Evolutionary conservation across 2,113 vertebrate genomes (phyloP).

Genomic region (Corythoichthys haematopterus): DNA sequence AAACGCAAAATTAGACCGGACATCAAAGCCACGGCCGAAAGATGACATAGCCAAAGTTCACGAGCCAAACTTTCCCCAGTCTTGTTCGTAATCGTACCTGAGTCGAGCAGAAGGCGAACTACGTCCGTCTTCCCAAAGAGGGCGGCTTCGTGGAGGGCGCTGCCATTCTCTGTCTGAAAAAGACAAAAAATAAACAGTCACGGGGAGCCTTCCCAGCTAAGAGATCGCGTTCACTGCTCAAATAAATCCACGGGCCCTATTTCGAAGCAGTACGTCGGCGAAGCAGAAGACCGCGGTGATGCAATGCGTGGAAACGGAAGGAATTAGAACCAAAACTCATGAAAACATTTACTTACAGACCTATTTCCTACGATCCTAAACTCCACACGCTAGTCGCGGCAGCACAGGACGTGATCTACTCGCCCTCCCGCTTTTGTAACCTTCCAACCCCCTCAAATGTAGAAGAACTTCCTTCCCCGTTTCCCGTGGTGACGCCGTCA

Average conservation of each 20-base stretch:
- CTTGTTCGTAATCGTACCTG: constrained; percentile 76
- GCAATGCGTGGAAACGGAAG: neutral
- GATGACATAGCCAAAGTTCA: neutral
- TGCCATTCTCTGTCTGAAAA: constrained; percentile 92
- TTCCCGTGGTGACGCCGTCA: constrained; percentile 39
- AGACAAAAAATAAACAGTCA: constrained; percentile 12
- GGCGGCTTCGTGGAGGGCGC: constrained; percentile 91
- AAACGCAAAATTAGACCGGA: constrained; percentile 34
- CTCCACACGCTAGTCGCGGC: constrained; percentile 2
- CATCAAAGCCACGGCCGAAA: constrained; percentile 14
- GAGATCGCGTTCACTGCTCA: neutral
- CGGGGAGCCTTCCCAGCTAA: neutral
- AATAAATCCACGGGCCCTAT: neutral
- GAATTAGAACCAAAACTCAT: too few species aligned
- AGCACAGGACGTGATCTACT: constrained; percentile 32
- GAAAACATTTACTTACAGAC: neutral
- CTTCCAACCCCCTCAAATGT: constrained; percentile 14
- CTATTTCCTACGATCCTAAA: neutral
- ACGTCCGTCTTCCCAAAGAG: constrained; percentile 96
- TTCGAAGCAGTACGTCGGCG: neutral
- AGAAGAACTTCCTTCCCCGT: constrained; percentile 44
- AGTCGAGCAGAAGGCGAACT: constrained; percentile 87
- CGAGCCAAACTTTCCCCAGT: neutral
- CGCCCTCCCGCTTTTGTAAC: constrained; percentile 15
- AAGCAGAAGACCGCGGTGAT: neutral